Base-by-base conservation (phyloP, 2,888 invertebrate genomes). In the Amphipyra berbera region DNA sequence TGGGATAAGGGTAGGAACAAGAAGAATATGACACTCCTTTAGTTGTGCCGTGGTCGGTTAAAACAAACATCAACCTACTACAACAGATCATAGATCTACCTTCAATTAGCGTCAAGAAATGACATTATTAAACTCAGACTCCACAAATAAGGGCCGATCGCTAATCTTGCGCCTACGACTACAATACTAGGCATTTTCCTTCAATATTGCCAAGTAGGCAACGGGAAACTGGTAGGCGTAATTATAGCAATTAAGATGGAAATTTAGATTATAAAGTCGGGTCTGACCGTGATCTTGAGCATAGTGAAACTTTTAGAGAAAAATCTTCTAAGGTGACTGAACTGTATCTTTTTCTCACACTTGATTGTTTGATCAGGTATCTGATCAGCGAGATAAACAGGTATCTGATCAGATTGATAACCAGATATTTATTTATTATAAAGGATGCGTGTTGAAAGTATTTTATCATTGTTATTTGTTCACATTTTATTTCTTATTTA, bases 231-330 rank as follows among this genome's bases (percentile, higher is more conserved):
- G 13, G 42, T 59, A 42, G 38, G 52, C 44, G 64, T 69, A 63
- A 70, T 70, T 49, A 53, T 30, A 42, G 53, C 64, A 64, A 70
- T 59, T 64, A 69, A 56, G 59, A 69, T 69, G 41, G 42, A 69
- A 69, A 63, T 55, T 59, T 59, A 64, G 48, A 64, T n/a, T 56
- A 27, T 57, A 42, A 15, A 52, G 38, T 37, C 45, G 13, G n/a
- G 45, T 56, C 33, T 45, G 14, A 10, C 21, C 48, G 44, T 30
- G 58, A 42, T 47, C 21, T 58, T 14, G 44, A 54, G 30, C 40
- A 4, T 30, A 12, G 52, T 49, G 30, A 40, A 38, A 9, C 21
- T 42, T 21, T 33, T 30, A 49, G 42, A 45, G 64, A 69, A 55
- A 59, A 63, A 40, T 46, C 15, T 30, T 10, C 15, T 14, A 10